Conservation (phyloP, 2,797 vertebrate genomes). For the Stomatorhinus walkeri region DNA sequence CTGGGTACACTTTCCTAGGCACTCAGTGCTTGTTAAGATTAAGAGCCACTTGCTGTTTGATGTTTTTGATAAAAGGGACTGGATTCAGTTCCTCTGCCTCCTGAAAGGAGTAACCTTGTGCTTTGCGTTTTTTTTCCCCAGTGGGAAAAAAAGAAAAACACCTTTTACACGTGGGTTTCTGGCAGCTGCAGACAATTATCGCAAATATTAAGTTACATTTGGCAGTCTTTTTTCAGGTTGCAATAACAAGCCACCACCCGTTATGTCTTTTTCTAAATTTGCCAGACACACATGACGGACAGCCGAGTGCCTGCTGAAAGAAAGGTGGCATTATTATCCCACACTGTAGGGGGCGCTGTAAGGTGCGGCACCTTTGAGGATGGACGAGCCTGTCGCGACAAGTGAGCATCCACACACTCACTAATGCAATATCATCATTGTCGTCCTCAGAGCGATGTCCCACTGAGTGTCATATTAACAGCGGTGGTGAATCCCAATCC, state of each 20-base stretch:
- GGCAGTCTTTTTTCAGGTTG: neutral
- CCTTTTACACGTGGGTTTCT: neutral
- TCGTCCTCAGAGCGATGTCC: neutral
- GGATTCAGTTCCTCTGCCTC: neutral
- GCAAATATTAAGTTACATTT: neutral
- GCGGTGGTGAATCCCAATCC: neutral
- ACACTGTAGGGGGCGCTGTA: neutral
- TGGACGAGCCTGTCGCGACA: neutral
- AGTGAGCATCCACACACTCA: neutral
- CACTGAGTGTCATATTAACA: neutral
- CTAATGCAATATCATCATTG: neutral
- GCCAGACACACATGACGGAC: neutral
- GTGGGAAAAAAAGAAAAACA: neutral
- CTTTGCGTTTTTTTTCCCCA: neutral
- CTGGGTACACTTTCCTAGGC: constrained; percentile 2
- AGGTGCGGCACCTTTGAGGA: neutral
- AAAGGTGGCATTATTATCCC: neutral
- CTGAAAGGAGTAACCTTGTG: neutral
- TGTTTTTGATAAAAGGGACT: constrained; percentile 7
- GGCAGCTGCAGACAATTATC: neutral
- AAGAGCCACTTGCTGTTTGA: constrained; percentile 12
- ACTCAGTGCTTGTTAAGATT: constrained; percentile 6
- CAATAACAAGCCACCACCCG: neutral
- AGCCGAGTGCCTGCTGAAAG: neutral
- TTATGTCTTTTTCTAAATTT: neutral